Base-by-base conservation (phyloP, 2,797 vertebrate genomes). In the Helostoma temminkii region DNA sequence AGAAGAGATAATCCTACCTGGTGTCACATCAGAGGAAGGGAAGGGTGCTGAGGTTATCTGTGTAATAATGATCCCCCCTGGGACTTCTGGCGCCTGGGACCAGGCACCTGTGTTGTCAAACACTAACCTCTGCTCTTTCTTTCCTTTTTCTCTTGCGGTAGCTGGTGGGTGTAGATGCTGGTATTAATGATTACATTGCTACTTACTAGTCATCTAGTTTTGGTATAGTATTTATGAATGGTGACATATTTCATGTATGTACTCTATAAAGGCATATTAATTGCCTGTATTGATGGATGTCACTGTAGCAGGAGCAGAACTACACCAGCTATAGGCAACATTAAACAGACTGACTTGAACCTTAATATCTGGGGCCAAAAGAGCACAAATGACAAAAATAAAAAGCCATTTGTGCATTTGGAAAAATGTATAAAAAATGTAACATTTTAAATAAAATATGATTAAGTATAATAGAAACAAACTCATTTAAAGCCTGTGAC, bases 1-100 rank as follows among this genome's bases (percentile, higher is more conserved):
- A 63, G 54, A 64, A 82, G 65, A 86, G 80, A 87, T 89, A 90
- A 91, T 90, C 89, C 76, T 55, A 71, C 77, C 76, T 57, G 75
- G 78, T 87, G 83, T 85, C 82, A 89, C 81, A 82, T 76, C 66
- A 82, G 80, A 81, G 73, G 63, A 73, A 21, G 59, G 18, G 45
- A 54, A 78, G 70, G 67, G 71, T 78, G 78, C 53, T 0, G 56
- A 81, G 85, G 86, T 89, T 88, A 91, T 90, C 86, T 75, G 58
- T 69, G 80, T 80, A 74, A 73, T 88, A 88, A 89, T 77, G 80
- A 90, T 87, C 49, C 0, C 74, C 55, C 52, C 32, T 55, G 76
- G 81, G 80, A 81, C 66, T 83, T 36, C 14, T 3, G 15, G 56
- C 56, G 66, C 74, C 76, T 72, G 64, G 72, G 59, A 81, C 57